Evolutionary conservation across 2,113 vertebrate genomes (phyloP), one percentile per base, ranked within the genome.

Genomic region (Sus scrofa): DNA sequence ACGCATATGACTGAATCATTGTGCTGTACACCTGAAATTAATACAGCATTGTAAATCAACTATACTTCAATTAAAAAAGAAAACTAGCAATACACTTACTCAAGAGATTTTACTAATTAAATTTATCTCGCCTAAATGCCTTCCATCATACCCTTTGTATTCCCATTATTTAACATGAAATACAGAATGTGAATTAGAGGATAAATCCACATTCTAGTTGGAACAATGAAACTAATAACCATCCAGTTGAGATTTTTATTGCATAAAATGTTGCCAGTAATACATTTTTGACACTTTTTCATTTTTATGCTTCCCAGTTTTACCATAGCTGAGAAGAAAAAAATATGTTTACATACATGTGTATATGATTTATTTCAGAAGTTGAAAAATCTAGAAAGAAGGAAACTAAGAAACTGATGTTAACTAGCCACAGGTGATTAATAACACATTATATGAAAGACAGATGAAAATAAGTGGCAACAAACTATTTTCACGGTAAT

Each of bases 81-180:
- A 44, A 44, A 44, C 52, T 60, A 91, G 71, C 56, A 94, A 88
- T 92, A 86, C 18, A 94, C 34, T 78, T 54, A 73, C 37, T 87
- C 37, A 91, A 87, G 70, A 62, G 68, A 86, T 92, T 11, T 85
- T 58, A 92, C 8, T 91, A 30, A 85, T 89, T 85, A 52, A 84
- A 63, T 86, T 96, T 71, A 92, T 34, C 26, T 7, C 37, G 92
- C 32, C 20, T 97, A 52, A 84, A 67, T 83, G 89, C 74, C 60
- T 87, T 56, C 73, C 71, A 62, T 52, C 15, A 74, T 75, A 30
- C 70, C 32, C 54, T 95, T 67, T 89, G 77, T 58, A 85, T 26
- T 82, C 13, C 6, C 68, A 60, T 86, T 74, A 89, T 70, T 82
- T 94, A 95, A 96, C 82, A 91, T 70, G 60, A 91, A 93, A 95